A percentile compares a stretch with the other conserved stretches of the same genome.
Conservation (phyloP, 1,140 invertebrate genomes). For the Lepidurus apus region DNA sequence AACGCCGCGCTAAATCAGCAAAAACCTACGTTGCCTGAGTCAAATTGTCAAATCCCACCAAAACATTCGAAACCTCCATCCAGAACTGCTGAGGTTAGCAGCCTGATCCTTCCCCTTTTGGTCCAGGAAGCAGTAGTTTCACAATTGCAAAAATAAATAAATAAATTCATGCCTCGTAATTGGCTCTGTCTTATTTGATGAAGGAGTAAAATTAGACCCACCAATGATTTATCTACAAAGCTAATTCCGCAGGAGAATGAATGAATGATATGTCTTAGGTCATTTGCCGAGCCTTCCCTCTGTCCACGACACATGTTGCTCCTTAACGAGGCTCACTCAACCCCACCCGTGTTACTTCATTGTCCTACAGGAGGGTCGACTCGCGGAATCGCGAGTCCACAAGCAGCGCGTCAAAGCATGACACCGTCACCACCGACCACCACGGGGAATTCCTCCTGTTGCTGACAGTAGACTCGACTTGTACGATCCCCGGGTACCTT, state of each 20-base stretch:
- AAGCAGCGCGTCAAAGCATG: not conserved
- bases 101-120: too few species aligned
- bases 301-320: not conserved
- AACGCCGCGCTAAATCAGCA: not conserved
- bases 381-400: too few species aligned
- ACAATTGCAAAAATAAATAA: too few species aligned
- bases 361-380: not conserved
- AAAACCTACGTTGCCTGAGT: not conserved
- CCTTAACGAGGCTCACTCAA: not conserved
- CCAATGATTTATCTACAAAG: not conserved
- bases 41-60: not conserved
- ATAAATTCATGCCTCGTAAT: too few species aligned
- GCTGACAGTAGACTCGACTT: not conserved
- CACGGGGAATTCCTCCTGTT: constrained; percentile 17
- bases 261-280: not conserved
- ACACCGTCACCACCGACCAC: not conserved
- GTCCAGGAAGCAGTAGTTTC: too few species aligned
- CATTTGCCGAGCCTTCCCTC: not conserved
- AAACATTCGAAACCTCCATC: not conserved
- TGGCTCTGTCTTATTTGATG: too few species aligned
- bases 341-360: not conserved
- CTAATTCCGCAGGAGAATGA: not conserved
- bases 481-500: not conserved
- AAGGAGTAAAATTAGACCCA: not conserved
- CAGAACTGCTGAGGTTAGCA: too few species aligned